These are phyloP conservation scores for Astreopora myriophthalma DNA, from an alignment of 64 coral and sea anemone genomes.

Conservation along the genomic window DNA sequence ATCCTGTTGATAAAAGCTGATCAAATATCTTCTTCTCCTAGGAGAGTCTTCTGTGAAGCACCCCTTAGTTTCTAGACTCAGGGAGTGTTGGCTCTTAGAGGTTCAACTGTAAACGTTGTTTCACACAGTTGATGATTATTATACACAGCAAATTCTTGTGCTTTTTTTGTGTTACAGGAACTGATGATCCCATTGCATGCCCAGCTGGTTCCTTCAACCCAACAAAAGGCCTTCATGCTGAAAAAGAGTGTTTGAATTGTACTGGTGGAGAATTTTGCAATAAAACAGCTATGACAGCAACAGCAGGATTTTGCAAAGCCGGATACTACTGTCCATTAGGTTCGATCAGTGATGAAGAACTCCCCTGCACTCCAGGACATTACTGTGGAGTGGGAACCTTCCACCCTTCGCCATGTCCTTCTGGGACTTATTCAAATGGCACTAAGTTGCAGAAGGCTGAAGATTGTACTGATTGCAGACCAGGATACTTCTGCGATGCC, in stretches of 20 bases:
- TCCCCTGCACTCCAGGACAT: slow-evolving; percentile 75
- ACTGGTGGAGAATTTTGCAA: slow-evolving; percentile 98
- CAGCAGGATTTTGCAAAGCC: slow-evolving; percentile 77
- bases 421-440: slow-evolving; percentile 83
- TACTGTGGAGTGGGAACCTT: slow-evolving; percentile 77
- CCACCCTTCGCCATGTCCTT: slow-evolving; percentile 79
- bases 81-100: no score
- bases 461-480: slow-evolving; percentile 69
- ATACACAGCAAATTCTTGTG: background rate
- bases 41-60: no score
- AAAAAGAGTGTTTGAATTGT: slow-evolving; percentile 83
- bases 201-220: slow-evolving; percentile 85
- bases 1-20: background rate
- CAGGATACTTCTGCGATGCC: slow-evolving; percentile 90
- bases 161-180: slow-evolving; percentile 33
- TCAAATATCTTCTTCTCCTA: background rate
- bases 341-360: slow-evolving; percentile 67
- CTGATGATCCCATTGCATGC: slow-evolving; percentile 76
- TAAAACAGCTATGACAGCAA: slow-evolving; percentile 77
- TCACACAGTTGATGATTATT: background rate
- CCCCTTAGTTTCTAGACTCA: no score
- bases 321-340: slow-evolving; percentile 86
- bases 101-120: background rate
- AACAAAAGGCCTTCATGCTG: slow-evolving; percentile 48
- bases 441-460: slow-evolving; percentile 61